Base-by-base conservation (phyloP, 2,113 vertebrate genomes). In the Pomatorhinus ruficollis region DNA sequence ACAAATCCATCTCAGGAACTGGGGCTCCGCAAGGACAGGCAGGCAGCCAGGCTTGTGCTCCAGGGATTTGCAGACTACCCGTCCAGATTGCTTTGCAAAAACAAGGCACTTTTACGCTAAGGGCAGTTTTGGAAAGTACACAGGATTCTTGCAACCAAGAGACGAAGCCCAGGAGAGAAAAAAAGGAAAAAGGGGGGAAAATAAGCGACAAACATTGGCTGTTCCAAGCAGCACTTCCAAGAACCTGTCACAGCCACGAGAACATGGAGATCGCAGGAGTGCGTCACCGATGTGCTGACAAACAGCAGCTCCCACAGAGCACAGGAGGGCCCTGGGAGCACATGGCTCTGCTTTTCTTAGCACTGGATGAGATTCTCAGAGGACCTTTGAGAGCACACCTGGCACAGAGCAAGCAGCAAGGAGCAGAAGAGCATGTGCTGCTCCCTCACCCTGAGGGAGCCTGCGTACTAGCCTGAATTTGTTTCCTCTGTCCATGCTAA, bases 81-180 rank as follows among this genome's bases (percentile, higher is more conserved):
- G 0, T 68, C 78, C 52, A 75, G 79, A 78, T 54, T 45, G 61
- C 84, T 93, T 28, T 89, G 70, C 56, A 23, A 70, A 95, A 96
- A 89, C 80, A 93, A 65, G 77, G 33, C 25, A 2, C 45, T 92
- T 83, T 12, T 78, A 81, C 31, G 1, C 74, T 19, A 40, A 81
- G 64, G 80, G 89, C 16, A 11, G 56, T 69, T 96, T 89, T 74
- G 91, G 91, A 92, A 96, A 91, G 92, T 75, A 85, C 85, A 69
- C 3, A 2, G 59, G 68, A 92, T 92, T 93, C 76, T 83, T 87
- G 91, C 84, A 91, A 91, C 50, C 10, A 47, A 87, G 56, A 96
- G 81, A 90, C 37, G 11, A 79, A 95, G 37, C 85, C 63, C 59
- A 49, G 60, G 68, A 90, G 79, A 65, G 24, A 45, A 39, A 49